These are phyloP conservation scores for Spodoptera exigua DNA, from an alignment of 2,888 invertebrate species.

Conservation along the genomic window DNA sequence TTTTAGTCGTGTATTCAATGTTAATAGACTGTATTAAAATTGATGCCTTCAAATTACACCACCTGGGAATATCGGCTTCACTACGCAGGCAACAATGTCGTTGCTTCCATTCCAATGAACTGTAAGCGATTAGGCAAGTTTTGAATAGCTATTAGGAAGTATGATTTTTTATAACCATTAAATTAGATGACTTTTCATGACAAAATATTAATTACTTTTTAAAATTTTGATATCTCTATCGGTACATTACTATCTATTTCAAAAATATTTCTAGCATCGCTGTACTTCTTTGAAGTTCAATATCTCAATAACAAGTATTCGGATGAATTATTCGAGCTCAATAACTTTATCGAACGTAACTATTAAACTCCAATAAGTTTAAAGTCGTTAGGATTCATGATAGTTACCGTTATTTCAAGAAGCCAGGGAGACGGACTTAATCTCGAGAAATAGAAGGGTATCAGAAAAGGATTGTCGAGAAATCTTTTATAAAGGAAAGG, in stretches of 20 bases:
- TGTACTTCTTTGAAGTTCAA: no score
- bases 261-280: no score
- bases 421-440: background rate
- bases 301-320: background rate
- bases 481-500: no score
- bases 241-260: no score
- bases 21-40: constrained; percentile 47
- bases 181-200: constrained; percentile 22
- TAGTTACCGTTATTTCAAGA: constrained; percentile 19
- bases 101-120: constrained; percentile 18
- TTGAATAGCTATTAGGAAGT: constrained; percentile 9
- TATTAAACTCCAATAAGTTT: constrained; percentile 16
- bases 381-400: constrained; percentile 1
- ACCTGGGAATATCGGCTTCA: constrained; percentile 22
- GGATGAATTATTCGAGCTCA: no score
- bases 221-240: no score
- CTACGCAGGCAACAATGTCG: constrained; percentile 15
- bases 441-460: no score
- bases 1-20: constrained; percentile 44
- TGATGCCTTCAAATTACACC: constrained; percentile 31
- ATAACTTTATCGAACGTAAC: constrained; percentile 2
- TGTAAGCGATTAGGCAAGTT: constrained; percentile 27
- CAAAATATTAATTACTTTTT: constrained; percentile 21
- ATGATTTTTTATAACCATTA: constrained; percentile 19
- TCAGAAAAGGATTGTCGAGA: no score